Percentiles rank a stretch among this genome's conserved stretches.
These are phyloP conservation scores for Harpegnathos saltator DNA, from an alignment of 1,140 invertebrate genomes.

Conservation along the genomic window DNA sequence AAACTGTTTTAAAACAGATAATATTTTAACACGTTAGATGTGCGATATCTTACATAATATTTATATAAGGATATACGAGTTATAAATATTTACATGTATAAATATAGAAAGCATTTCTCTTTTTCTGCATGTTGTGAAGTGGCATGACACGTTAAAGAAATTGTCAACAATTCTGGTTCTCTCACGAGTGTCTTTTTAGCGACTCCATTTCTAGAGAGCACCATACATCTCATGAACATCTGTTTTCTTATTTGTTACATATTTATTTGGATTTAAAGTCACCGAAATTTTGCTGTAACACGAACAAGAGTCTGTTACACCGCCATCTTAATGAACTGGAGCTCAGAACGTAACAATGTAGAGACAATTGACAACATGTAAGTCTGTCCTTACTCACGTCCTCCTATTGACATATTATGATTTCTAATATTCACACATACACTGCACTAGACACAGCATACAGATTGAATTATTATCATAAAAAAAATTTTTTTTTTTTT, in stretches of 20 bases:
- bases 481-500: not conserved
- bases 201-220: constrained; percentile 59
- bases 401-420: constrained; percentile 73
- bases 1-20: not conserved
- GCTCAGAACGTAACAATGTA: constrained; percentile 85
- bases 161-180: constrained; percentile 58
- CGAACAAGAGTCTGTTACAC: constrained; percentile 86
- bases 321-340: constrained; percentile 86
- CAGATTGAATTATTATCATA: constrained; percentile 37
- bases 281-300: constrained; percentile 86
- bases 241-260: constrained; percentile 86
- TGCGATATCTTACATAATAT: not conserved
- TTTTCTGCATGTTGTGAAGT: constrained; percentile 76
- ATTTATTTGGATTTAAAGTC: constrained; percentile 86
- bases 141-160: constrained; percentile 70
- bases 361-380: constrained; percentile 85
- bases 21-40: not conserved
- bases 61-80: not conserved
- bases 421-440: constrained; percentile 68
- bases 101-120: constrained; percentile 51
- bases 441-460: constrained; percentile 44
- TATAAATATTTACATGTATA: not conserved
- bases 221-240: constrained; percentile 73
- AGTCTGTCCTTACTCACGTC: constrained; percentile 83
- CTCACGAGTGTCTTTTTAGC: constrained; percentile 64